Base-by-base conservation (phyloP, 2,888 invertebrate species). In the Endomychus coccineus region DNA sequence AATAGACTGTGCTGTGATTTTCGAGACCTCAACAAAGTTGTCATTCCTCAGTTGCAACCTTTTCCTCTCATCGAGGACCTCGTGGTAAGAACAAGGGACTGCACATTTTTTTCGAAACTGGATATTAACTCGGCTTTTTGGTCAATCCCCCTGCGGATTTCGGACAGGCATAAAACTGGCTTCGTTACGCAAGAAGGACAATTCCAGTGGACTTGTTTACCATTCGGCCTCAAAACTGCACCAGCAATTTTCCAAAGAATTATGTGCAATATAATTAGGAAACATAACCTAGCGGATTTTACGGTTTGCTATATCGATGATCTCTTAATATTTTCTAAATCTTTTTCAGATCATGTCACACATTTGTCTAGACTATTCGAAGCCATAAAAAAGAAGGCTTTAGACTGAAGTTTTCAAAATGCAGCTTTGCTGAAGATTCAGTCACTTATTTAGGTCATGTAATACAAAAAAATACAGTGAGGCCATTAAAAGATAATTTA, bases 101-200 rank as follows among this genome's bases (percentile, higher is more conserved):
- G 55, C 27, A 51, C 51, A 34, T 58, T 39, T 43, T 61, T 55
- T 39, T 42, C 56, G 16, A 56, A 49, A 9, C 27, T 61, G 0
- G 59, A 61, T 28, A 52, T 61, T 27, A 61, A 59, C 36, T 58
- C 56, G 7, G 59, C 59, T 15, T 62, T 61, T 45, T 62, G 60
- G 58, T 55, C 56, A 11, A 59, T 60, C 4, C 58, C 58, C 3
- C 32, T 58, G 19, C 32, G 46, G 42, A 43, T 55, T 17, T 37
- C 50, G 49, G 58, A 61, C 34, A 50, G 50, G 46, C 19, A 51
- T 27, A 62, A 61, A 40, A 48, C 48, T 4, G 47, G 32, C n/a
- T 52, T 52, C 30, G 42, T 52, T 6, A 50, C 50, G 5, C 51
- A 49, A 30, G 29, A 39, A 15, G 49, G 48, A 3, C 50, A 50